Conservation (phyloP, 2,888 invertebrate genomes). For the Tachina grossa region DNA sequence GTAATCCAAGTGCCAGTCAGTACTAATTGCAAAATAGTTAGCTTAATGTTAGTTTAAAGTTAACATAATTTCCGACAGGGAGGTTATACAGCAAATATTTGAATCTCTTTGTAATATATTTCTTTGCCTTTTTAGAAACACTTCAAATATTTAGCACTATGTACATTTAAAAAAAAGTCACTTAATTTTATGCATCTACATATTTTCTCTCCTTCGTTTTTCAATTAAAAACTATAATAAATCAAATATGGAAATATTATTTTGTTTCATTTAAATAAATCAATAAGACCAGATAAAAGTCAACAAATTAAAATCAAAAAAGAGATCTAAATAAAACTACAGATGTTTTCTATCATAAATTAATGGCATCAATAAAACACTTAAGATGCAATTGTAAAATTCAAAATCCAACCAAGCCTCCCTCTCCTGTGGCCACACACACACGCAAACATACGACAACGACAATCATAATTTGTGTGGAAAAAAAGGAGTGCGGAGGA, state of each 20-base stretch:
- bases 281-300: constrained; percentile 67
- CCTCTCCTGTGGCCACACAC: constrained; percentile 1
- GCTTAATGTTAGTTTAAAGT: no score
- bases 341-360: constrained; percentile 71
- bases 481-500: constrained; percentile 13
- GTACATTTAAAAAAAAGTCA: not conserved
- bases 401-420: constrained; percentile 37
- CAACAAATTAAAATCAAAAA: constrained; percentile 71
- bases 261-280: constrained; percentile 64
- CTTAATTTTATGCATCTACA: constrained; percentile 10
- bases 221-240: constrained; percentile 54
- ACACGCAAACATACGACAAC: not conserved
- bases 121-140: not conserved
- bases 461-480: not conserved
- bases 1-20: no score
- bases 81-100: no score
- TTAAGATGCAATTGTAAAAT: constrained; percentile 70
- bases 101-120: not conserved
- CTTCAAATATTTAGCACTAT: constrained; percentile 7
- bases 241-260: constrained; percentile 54
- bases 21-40: no score
- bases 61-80: no score
- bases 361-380: constrained; percentile 72
- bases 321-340: constrained; percentile 60
- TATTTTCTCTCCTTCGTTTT: constrained; percentile 31